These are phyloP conservation scores for Uromys caudimaculatus DNA, from an alignment of 2,797 vertebrate species.

Conservation along the genomic window DNA sequence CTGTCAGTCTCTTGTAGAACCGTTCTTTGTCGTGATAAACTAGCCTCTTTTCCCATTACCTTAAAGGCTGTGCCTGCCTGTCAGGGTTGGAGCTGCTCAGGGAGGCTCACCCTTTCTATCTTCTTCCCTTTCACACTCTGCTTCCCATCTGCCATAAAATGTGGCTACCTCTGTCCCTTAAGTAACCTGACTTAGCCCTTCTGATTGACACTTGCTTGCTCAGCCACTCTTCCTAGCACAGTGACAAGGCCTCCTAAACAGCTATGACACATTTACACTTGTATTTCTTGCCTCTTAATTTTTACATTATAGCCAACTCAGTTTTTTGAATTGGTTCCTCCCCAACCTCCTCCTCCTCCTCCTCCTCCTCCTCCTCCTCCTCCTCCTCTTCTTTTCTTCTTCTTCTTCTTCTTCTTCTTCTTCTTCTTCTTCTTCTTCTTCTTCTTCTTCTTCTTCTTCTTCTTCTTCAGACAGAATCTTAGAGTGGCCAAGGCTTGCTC, in stretches of 20 bases:
- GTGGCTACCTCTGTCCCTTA: not conserved
- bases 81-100: conserved; percentile 29
- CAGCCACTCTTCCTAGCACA: not conserved
- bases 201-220: not conserved
- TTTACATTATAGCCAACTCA: not conserved
- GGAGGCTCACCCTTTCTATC: not conserved
- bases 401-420: too few relatives aligned
- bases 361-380: not conserved
- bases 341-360: not conserved
- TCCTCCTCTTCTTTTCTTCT: not conserved
- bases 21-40: conserved; percentile 30
- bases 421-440: too few relatives aligned
- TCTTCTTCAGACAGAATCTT: not conserved
- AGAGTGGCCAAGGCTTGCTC: not conserved
- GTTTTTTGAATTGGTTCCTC: not conserved
- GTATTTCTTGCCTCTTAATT: not conserved
- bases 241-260: not conserved
- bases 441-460: too few relatives aligned
- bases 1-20: not conserved
- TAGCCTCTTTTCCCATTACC: conserved; percentile 44
- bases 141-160: conserved; percentile 35
- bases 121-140: not conserved
- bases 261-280: not conserved
- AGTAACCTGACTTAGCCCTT: not conserved
- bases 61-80: conserved; percentile 47